Percentiles rank a stretch among this genome's conserved stretches.
These are phyloP conservation scores for Microcebus tavaratra DNA, from an alignment of 2,113 vertebrate genomes.

Conservation along the genomic window DNA sequence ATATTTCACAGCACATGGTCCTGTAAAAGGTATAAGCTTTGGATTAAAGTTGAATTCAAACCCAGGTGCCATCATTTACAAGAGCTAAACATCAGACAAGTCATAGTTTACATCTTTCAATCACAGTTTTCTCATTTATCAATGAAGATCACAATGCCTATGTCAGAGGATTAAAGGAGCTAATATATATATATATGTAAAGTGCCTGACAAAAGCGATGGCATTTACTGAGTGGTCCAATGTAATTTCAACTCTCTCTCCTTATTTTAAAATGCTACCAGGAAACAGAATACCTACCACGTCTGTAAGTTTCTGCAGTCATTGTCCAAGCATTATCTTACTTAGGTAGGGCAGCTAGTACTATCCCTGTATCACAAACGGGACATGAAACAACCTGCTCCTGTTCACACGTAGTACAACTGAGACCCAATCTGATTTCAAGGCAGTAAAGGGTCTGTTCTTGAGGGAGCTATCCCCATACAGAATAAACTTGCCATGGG, in stretches of 20 bases:
- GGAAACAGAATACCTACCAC: background rate
- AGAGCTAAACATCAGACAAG: background rate
- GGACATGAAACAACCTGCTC: background rate
- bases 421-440: constrained; percentile 1
- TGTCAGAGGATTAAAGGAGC: background rate
- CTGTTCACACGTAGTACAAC: background rate
- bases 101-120: background rate
- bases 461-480: background rate
- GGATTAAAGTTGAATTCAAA: constrained; percentile 12
- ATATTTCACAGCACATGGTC: background rate
- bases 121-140: background rate
- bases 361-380: background rate
- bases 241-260: background rate
- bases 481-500: background rate
- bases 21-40: background rate
- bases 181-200: background rate
- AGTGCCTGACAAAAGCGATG: background rate
- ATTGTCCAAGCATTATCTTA: background rate
- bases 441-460: background rate
- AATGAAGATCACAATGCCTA: background rate
- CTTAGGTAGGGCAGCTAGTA: background rate
- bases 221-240: background rate
- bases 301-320: background rate
- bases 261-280: background rate
- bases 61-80: background rate